Percentiles rank a stretch among this genome's conserved stretches.
phyloP scores from a whole-genome alignment of 2,797 vertebrate species.

The Anguilla pacifica region DNA sequence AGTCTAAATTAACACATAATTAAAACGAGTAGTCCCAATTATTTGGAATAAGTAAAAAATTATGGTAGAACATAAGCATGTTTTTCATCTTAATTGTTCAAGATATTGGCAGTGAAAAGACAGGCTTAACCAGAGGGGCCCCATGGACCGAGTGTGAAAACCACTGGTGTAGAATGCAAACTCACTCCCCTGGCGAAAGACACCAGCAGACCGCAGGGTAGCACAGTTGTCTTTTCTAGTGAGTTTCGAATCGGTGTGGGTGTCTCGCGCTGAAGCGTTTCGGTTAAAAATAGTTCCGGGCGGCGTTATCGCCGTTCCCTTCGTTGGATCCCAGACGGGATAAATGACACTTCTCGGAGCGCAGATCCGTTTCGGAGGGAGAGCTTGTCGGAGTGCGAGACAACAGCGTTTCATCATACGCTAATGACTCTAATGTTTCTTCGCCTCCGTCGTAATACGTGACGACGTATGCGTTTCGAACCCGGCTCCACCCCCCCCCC shows the following conservation, averaged over 20 bases:
- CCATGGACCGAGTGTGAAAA: background rate
- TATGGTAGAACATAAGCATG: background rate
- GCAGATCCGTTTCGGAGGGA: background rate
- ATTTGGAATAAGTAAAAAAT: background rate
- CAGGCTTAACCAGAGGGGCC: background rate
- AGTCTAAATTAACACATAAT: no score
- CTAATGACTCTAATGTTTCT: slow-evolving; percentile 1
- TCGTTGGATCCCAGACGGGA: background rate
- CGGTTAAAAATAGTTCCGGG: slow-evolving; percentile 29
- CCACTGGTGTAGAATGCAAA: background rate
- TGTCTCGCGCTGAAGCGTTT: background rate
- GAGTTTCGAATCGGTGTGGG: background rate
- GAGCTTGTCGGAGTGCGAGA: background rate
- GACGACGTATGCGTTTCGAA: background rate
- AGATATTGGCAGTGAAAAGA: background rate
- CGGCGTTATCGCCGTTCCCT: slow-evolving; percentile 18
- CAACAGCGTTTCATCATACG: background rate
- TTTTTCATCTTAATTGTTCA: background rate
- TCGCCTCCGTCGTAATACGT: background rate
- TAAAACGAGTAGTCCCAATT: no score
- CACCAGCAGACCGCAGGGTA: background rate
- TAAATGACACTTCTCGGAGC: background rate
- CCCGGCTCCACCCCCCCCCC: slow-evolving; percentile 10
- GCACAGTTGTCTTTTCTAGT: background rate
- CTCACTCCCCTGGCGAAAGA: background rate